Conservation (phyloP, 2,797 vertebrate genomes). For the Sebastes steindachneri region DNA sequence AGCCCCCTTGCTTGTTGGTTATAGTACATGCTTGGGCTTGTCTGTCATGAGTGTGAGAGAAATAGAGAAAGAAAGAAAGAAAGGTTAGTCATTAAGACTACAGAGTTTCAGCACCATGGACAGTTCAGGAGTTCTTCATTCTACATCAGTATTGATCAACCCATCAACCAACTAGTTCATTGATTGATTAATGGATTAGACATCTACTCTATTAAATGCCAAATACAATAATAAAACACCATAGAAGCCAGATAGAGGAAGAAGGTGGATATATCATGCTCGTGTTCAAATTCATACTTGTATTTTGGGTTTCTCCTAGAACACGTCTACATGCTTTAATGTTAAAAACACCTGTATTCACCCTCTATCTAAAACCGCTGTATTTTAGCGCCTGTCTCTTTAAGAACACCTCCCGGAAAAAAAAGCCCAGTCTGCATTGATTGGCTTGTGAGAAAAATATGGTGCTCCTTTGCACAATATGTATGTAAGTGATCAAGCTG, state of each 20-base stretch:
- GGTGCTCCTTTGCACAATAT: not conserved
- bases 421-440: not conserved
- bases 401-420: no score
- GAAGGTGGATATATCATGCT: not conserved
- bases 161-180: not conserved
- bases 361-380: accelerated
- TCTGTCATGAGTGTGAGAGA: not conserved
- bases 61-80: not conserved
- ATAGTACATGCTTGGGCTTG: conserved; percentile 8
- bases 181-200: conserved; percentile 7
- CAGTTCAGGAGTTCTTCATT: not conserved
- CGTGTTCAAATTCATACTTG: not conserved
- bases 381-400: no score
- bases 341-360: not conserved
- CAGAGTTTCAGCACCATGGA: not conserved
- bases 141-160: not conserved
- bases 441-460: not conserved
- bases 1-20: conserved; percentile 31
- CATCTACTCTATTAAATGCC: not conserved
- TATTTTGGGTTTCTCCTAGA: not conserved
- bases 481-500: no score
- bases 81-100: not conserved
- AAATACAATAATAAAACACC: not conserved
- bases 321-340: not conserved
- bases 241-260: not conserved